These are phyloP conservation scores for Triplophysa rosa DNA, from an alignment of 2,113 vertebrate genomes.

Conservation along the genomic window DNA sequence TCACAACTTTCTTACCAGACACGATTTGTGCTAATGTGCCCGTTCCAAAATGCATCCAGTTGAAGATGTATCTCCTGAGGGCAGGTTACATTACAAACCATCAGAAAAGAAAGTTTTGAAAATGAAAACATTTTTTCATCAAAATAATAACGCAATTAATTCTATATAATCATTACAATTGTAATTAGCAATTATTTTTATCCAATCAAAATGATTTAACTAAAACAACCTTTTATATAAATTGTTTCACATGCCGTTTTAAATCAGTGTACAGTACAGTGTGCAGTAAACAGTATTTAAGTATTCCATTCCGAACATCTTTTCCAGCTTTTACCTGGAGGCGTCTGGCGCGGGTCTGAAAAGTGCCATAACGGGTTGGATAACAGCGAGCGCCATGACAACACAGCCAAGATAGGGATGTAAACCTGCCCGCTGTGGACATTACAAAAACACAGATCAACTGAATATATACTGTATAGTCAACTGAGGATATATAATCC, in stretches of 20 bases:
- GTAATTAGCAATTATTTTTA: too few relatives aligned
- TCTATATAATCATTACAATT: too few relatives aligned
- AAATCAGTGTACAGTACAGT: neutral
- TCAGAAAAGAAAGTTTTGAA: neutral
- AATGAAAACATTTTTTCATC: too few relatives aligned
- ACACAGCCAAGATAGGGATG: slow-evolving; percentile 83
- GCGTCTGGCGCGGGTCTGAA: slow-evolving; percentile 77
- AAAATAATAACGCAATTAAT: too few relatives aligned
- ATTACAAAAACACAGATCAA: slow-evolving; percentile 33
- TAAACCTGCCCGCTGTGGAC: slow-evolving; percentile 79
- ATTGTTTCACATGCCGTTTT: neutral
- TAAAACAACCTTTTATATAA: neutral
- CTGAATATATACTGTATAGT: too few relatives aligned
- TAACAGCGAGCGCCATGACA: slow-evolving; percentile 74
- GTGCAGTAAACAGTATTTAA: neutral
- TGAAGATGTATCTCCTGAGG: slow-evolving; percentile 81
- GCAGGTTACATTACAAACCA: slow-evolving; percentile 13
- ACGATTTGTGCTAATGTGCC: slow-evolving; percentile 80
- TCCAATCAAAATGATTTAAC: too few relatives aligned
- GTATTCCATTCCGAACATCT: neutral
- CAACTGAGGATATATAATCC: neutral
- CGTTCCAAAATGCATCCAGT: slow-evolving; percentile 80
- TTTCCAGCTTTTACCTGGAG: slow-evolving; percentile 71
- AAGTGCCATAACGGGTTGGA: slow-evolving; percentile 79
- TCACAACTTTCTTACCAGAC: slow-evolving; percentile 73